Percentiles rank a stretch among this genome's conserved stretches.
These are phyloP conservation scores for Danio albolineatus DNA, from an alignment of 2,797 vertebrate species.

Conservation along the genomic window DNA sequence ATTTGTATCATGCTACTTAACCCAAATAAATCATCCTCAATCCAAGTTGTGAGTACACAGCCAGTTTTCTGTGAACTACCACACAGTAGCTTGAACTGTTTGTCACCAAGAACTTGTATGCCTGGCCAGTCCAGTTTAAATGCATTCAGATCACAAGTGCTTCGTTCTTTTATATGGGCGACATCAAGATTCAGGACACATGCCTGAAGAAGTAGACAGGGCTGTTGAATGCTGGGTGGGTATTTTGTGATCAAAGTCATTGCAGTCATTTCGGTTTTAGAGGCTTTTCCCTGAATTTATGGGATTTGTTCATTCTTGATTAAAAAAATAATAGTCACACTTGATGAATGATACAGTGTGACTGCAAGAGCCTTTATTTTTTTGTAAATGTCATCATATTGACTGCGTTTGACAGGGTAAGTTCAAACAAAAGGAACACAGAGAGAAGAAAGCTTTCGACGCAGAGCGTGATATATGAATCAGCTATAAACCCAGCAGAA, in stretches of 20 bases:
- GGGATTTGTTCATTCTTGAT: constrained; percentile 15
- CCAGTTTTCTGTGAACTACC: not conserved
- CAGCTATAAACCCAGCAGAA: not conserved
- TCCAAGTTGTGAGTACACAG: not conserved
- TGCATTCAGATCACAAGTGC: constrained; percentile 24
- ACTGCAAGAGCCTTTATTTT: not conserved
- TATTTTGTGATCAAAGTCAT: constrained; percentile 34
- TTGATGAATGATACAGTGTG: constrained; percentile 10
- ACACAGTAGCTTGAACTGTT: not conserved
- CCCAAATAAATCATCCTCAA: not conserved
- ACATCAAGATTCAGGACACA: constrained; percentile 43
- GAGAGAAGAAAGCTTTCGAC: not conserved
- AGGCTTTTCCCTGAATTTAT: constrained; percentile 21
- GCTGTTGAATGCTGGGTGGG: constrained; percentile 24
- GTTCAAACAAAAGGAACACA: constrained; percentile 3
- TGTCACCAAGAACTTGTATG: not conserved
- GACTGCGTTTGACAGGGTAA: constrained; percentile 24
- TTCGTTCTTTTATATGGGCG: constrained; percentile 25
- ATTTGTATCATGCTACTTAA: not conserved
- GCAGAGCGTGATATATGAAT: constrained; percentile 13
- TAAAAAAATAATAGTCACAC: constrained; percentile 26
- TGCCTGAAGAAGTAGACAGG: constrained; percentile 3
- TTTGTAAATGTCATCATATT: not conserved
- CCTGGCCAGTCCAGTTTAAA: constrained; percentile 11
- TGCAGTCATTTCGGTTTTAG: constrained; percentile 32